Percentiles rank a stretch among this genome's conserved stretches.
Evolutionary conservation across 64 coral and sea anemone genomes (phyloP).

Genomic region (Acropora yongei): DNA sequence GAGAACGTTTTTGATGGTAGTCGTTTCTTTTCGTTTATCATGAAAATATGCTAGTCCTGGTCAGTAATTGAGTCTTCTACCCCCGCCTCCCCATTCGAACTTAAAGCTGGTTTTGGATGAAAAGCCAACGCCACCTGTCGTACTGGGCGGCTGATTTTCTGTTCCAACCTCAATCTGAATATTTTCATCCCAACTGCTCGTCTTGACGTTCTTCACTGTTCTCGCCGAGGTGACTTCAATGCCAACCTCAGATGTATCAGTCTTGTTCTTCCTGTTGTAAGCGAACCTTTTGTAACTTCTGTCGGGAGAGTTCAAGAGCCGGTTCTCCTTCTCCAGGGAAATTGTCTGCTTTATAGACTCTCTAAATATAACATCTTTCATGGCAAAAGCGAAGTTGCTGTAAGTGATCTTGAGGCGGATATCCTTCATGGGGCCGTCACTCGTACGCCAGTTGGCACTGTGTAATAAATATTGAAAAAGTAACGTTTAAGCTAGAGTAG

Average conservation of each 20-base stretch:
- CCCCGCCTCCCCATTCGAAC: slow-evolving; percentile 33
- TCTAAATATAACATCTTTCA: slow-evolving; percentile 63
- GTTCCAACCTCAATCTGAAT: slow-evolving; percentile 32
- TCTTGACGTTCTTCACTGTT: slow-evolving; percentile 37
- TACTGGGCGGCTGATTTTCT: slow-evolving; percentile 25
- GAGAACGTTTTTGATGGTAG: slow-evolving; percentile 16
- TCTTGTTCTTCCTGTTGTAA: slow-evolving; percentile 5
- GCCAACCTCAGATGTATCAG: neutral
- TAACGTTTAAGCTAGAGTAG: too few relatives aligned
- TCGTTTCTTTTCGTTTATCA: slow-evolving; percentile 31
- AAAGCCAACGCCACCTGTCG: slow-evolving; percentile 56
- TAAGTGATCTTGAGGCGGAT: slow-evolving; percentile 65
- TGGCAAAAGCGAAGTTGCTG: slow-evolving; percentile 47
- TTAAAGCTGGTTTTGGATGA: slow-evolving; percentile 17
- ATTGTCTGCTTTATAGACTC: slow-evolving; percentile 26
- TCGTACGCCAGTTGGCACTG: neutral
- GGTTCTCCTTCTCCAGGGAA: neutral
- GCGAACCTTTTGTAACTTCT: slow-evolving; percentile 46
- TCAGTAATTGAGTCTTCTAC: slow-evolving; percentile 24
- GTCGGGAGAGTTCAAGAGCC: slow-evolving; percentile 37
- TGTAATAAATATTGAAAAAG: too few relatives aligned
- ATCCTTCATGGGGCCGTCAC: slow-evolving; percentile 35
- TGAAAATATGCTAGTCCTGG: slow-evolving; percentile 59
- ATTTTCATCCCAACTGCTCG: slow-evolving; percentile 40
- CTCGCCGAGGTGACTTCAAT: slow-evolving; percentile 31